Evolutionary conservation across 2,797 vertebrate genomes (phyloP).

Genomic region (Paedocypris micromegethes): DNA sequence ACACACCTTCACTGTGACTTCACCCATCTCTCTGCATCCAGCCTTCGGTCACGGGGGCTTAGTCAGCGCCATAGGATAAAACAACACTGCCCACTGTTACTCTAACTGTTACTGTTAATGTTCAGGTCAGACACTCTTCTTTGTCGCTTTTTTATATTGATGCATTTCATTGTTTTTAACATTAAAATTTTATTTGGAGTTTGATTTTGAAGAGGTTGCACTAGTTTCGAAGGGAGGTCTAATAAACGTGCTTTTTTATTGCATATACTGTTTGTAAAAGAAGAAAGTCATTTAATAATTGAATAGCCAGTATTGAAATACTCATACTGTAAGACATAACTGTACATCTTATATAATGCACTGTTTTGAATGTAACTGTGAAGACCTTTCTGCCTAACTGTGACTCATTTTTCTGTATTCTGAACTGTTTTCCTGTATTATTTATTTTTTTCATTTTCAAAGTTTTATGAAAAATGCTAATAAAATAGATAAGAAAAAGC

Average conservation of each 20-base stretch:
- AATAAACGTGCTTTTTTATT: too few relatives aligned
- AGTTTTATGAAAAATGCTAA: too few relatives aligned
- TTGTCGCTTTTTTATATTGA: neutral
- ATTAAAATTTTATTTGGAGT: slow-evolving; percentile 1
- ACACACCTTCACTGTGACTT: slow-evolving; percentile 65
- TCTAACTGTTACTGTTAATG: neutral
- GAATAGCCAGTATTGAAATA: slow-evolving; percentile 10
- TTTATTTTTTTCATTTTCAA: slow-evolving; percentile 3
- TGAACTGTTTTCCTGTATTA: slow-evolving; percentile 13
- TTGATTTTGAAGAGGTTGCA: slow-evolving; percentile 32
- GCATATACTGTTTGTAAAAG: too few relatives aligned
- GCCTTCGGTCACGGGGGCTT: slow-evolving; percentile 92
- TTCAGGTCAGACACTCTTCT: neutral
- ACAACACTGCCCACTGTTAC: neutral
- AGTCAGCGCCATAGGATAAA: slow-evolving; percentile 94
- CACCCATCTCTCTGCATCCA: slow-evolving; percentile 89
- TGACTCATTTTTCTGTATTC: neutral
- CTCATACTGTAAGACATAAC: neutral
- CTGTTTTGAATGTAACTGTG: slow-evolving; percentile 15
- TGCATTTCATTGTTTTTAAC: slow-evolving; percentile 4
- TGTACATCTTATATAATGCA: slow-evolving; percentile 1
- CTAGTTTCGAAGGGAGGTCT: slow-evolving; percentile 1
- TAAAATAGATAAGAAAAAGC: too few relatives aligned
- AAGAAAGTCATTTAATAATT: neutral
- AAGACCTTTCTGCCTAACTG: neutral